phyloP scores from a whole-genome alignment of 2,113 vertebrate genomes.

The Pantherophis guttatus region DNA sequence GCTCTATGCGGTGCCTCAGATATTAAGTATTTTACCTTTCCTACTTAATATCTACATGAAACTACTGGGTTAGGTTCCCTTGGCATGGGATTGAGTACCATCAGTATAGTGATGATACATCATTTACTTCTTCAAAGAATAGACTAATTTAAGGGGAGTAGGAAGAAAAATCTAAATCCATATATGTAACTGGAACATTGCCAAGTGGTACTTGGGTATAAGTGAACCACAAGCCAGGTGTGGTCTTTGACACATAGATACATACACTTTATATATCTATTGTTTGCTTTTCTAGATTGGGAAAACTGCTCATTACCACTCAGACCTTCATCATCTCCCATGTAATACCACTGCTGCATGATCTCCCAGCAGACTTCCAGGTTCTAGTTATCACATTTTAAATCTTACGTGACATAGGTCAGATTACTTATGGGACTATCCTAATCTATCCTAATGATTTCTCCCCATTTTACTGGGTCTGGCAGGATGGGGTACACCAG shows the following conservation, averaged over 20 bases:
- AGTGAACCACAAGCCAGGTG: neutral
- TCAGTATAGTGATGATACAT: neutral
- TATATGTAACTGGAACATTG: conserved; percentile 35
- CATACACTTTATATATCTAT: neutral
- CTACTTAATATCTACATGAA: neutral
- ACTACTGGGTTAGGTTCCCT: neutral
- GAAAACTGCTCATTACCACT: neutral
- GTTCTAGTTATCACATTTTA: neutral
- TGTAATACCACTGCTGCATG: neutral
- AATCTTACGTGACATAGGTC: neutral
- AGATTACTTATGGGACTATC: neutral
- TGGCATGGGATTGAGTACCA: neutral
- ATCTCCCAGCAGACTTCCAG: neutral
- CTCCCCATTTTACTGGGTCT: neutral
- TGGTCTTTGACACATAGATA: neutral
- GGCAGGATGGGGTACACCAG: neutral
- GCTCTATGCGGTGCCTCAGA: neutral
- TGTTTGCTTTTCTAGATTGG: neutral
- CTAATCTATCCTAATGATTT: neutral
- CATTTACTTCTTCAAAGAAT: neutral
- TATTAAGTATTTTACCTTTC: neutral
- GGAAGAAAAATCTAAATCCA: conserved; percentile 34
- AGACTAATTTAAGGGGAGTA: conserved; percentile 39
- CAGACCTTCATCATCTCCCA: neutral
- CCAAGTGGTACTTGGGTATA: conserved; percentile 41